Evolutionary conservation across 1,140 invertebrate species (phyloP), one percentile per base, ranked within the genome.

Genomic region (Diabrotica virgifera): DNA sequence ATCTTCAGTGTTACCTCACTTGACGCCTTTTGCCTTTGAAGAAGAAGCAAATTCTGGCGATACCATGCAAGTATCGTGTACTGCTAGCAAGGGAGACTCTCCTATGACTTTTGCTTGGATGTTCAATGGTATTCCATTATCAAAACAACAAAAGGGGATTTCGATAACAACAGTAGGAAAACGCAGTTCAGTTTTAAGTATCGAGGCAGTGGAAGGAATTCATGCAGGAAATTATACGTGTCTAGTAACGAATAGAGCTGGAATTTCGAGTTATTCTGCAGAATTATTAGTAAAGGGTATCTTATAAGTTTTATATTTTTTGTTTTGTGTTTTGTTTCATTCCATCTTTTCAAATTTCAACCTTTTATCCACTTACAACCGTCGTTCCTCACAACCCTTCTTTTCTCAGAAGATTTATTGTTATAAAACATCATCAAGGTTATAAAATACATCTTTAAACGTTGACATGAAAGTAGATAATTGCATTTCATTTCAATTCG

Each of bases 161-260:
- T 62, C 35, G 5, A 62, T 74, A 6, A 65, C 72, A 5, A 86
- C 85, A 78, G 76, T 89, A 70, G 88, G 89, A 52, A 85, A 86
- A 68, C 85, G 86, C 72, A 87, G 86, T 67, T 88, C 85, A 61
- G 82, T 91, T 70, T 79, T 96, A 64, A 86, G 86, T 35, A 94
- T 95, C 67, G 86, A 89, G 61, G 84, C 87, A 9, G 88, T 89
- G 59, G 86, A 85, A 65, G 87, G 89, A 53, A 84, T 84, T 73
- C 89, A 93, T 80, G 85, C 85, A 35, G 91, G 91, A 56, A 89
- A 91, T 77, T 94, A 94, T 79, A 91, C 90, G 36, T 94, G 92
- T 80, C 84, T 84, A 58, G 90, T 87, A 69, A 84, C 83, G 61
- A 92, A 92, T 79, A 79, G 78, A 36, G 89, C 87, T 68, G 89